Evolutionary conservation across 2,888 invertebrate genomes (phyloP), one percentile per base, ranked within the genome.

Genomic region (Drosophila greeni): DNA sequence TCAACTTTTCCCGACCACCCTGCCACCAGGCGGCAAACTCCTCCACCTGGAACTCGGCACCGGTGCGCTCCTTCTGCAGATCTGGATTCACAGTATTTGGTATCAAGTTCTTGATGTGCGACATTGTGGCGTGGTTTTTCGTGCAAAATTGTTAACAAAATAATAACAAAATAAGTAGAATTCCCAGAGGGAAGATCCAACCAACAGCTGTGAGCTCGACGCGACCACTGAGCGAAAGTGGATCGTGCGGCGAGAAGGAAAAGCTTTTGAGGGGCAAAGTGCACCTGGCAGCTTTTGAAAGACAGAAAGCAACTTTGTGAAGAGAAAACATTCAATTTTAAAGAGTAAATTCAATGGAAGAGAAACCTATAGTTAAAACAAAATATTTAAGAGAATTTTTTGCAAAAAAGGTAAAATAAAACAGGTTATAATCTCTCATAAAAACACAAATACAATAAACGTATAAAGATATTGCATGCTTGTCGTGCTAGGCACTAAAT

Each of bases 11-110:
- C 53, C 88, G 89, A 23, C 94, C 93, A 8, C 95, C 96, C 89
- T 95, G 94, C 72, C 95, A 90, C 75, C 95, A 90, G 87, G 93
- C 89, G 0, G 95, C 95, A 72, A 97, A 89, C 89, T 96, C 96
- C 67, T 89, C 89, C 6, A 92, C 89, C 86, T 93, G 90, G 85
- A 95, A 95, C 4, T 92, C 92, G 80, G 88, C 86, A 0, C 51
- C 70, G 0, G 53, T 18, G 5, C 86, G 86, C 52, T 86, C 87
- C 34, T 85, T 86, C 37, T 71, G 73, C 23, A 86, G 70, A 70
- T 86, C 87, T 4, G 84, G 77, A 76, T 86, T 86, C 1, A 85
- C 73, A 3, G 76, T 75, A 20, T 66, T 66, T 2, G 86, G 84
- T 36, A 83, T 82, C 29, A 80, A 11, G 37, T 75, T 74, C 34